These are phyloP conservation scores for Mirounga angustirostris DNA, from an alignment of 2,113 vertebrate species.

Conservation along the genomic window DNA sequence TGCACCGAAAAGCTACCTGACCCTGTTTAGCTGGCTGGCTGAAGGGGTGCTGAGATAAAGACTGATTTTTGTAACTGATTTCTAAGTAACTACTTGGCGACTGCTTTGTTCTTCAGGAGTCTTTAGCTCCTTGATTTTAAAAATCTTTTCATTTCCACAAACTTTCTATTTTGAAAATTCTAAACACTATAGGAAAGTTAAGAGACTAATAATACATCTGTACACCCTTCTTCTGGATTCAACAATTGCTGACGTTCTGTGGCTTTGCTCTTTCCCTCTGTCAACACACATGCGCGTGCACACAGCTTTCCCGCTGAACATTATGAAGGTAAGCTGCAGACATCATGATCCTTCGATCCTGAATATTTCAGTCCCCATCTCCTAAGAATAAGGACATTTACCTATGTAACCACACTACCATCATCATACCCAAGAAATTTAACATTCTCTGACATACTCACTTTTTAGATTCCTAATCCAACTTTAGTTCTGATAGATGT, in stretches of 20 bases:
- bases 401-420: neutral
- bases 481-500: neutral
- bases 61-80: neutral
- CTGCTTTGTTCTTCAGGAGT: neutral
- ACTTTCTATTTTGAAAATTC: conserved; percentile 43
- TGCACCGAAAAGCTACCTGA: neutral
- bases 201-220: neutral
- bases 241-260: neutral
- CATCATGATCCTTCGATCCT: neutral
- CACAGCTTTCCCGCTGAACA: neutral
- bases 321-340: conserved; percentile 5
- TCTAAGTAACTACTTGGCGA: neutral
- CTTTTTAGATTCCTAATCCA: neutral
- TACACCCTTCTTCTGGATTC: neutral
- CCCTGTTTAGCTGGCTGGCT: neutral
- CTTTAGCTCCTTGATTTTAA: conserved; percentile 28
- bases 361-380: neutral
- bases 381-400: neutral
- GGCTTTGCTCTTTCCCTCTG: neutral
- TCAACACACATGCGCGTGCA: neutral
- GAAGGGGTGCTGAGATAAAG: neutral
- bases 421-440: neutral
- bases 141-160: neutral
- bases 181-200: neutral
- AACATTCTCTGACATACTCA: neutral